Percentiles rank a stretch among this genome's conserved stretches.
phyloP scores from a whole-genome alignment of 2,888 invertebrate species.

The Rotaria socialis region DNA sequence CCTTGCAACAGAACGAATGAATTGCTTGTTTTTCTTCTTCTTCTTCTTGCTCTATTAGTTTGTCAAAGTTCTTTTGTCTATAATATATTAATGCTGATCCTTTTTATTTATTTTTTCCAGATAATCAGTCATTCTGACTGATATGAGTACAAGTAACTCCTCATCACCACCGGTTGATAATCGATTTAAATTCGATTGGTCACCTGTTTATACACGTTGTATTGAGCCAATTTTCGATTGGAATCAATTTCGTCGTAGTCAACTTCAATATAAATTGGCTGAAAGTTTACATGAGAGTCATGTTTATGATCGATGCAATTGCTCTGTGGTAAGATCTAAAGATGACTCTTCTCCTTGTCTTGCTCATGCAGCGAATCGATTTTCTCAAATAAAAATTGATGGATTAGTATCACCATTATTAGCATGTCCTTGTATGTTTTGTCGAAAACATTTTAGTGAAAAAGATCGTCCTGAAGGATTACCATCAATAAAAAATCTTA shows the following conservation, averaged over 20 bases:
- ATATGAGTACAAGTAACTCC: not conserved
- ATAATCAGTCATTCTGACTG: not conserved
- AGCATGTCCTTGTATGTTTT: not conserved
- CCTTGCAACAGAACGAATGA: too few species aligned
- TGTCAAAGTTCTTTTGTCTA: too few species aligned
- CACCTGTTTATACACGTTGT: not conserved
- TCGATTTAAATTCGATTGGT: not conserved
- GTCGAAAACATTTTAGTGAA: not conserved
- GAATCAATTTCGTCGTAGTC: not conserved
- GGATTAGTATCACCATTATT: not conserved
- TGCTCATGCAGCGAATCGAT: not conserved
- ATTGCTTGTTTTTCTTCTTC: not conserved
- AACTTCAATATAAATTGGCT: not conserved
- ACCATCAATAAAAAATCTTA: not conserved
- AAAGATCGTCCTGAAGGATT: not conserved
- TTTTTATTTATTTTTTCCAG: not conserved
- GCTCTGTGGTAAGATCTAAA: not conserved
- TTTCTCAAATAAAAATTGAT: not conserved
- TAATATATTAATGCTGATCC: not conserved
- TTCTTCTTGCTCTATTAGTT: not conserved
- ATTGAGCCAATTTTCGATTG: not conserved
- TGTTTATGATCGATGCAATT: not conserved
- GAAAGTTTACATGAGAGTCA: not conserved
- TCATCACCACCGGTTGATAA: not conserved
- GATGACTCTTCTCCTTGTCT: not conserved